Base-by-base conservation (phyloP, 2,797 vertebrate species). In the Hydrolagus colliei region DNA sequence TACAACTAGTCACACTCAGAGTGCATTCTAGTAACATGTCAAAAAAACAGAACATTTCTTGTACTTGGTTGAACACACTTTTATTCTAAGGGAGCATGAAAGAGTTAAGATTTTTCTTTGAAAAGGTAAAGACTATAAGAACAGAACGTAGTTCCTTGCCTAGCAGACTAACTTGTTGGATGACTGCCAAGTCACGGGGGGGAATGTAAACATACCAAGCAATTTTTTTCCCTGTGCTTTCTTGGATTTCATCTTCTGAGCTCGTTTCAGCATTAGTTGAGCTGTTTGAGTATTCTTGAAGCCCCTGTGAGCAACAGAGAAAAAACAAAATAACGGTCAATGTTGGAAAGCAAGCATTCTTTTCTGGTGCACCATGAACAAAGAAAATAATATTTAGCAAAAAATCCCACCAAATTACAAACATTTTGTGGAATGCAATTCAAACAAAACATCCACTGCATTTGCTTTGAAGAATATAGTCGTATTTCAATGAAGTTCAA, bases 201-300 rank as follows among this genome's bases (percentile, higher is more conserved):
- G 79, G 62, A 84, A 84, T 52, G 18, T 71, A 84, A 84, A 91
- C 95, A 92, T 88, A 97, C 96, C 95, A 80, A 75, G 27, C 11
- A 88, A 80, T 88, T 88, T 95, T 90, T 89, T 94, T 86, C 89
- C 89, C 87, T 87, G 91, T 27, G 90, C 89, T 88, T 93, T 96
- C 87, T 93, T 94, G 6, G 94, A 91, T 87, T 94, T 96, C 96
- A 98, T 97, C 92, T 95, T 98, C 88, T 93, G 90, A 82, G 97
- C 97, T 90, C 97, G 96, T 91, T 95, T 97, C 85, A 98, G 91
- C 95, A 98, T 96, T 86, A 96, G 91, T 16, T 94, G 93, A 86
- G 95, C 96, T 67, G 97, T 98, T 87, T 92, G 91, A 87, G 92
- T 91, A 88, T 96, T 89, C 16, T 93, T 95, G 91, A 98, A 95